Evolutionary conservation across 2,113 vertebrate species (phyloP).

Genomic region (Malurus alboscapulatus): DNA sequence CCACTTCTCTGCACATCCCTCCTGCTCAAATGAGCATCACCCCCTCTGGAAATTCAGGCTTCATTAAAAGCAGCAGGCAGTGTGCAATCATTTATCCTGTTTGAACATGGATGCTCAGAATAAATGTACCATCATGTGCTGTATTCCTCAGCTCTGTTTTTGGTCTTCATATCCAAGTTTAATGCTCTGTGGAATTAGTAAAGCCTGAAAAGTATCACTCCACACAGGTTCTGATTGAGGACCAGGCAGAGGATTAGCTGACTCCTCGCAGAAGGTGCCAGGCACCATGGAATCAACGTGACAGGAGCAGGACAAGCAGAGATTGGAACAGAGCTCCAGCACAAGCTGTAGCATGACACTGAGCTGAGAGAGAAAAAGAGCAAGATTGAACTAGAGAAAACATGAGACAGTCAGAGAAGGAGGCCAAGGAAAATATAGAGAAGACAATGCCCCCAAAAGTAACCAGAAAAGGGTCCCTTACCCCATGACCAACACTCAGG

Average conservation of each 20-base stretch:
- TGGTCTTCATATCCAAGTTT: not conserved
- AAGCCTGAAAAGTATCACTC: not conserved
- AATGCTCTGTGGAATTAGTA: not conserved
- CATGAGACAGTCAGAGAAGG: not conserved
- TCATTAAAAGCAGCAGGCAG: not conserved
- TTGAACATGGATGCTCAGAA: not conserved
- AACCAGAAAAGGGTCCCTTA: not conserved
- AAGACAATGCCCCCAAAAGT: not conserved
- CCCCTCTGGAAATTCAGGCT: not conserved
- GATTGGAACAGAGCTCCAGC: not conserved
- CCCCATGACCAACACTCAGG: accelerated
- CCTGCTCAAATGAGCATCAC: not conserved
- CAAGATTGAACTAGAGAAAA: not conserved
- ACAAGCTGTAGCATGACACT: not conserved
- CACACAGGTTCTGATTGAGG: accelerated
- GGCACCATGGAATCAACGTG: accelerated
- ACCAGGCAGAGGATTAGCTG: accelerated
- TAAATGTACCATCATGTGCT: not conserved
- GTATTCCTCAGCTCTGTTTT: not conserved
- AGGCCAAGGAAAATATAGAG: not conserved
- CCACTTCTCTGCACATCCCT: not conserved
- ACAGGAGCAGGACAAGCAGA: accelerated
- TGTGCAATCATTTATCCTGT: not conserved
- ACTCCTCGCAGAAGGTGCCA: not conserved
- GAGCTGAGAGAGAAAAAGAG: not conserved